phyloP scores from a whole-genome alignment of 2,797 vertebrate species.

The Scolopax bukidnonensis region DNA sequence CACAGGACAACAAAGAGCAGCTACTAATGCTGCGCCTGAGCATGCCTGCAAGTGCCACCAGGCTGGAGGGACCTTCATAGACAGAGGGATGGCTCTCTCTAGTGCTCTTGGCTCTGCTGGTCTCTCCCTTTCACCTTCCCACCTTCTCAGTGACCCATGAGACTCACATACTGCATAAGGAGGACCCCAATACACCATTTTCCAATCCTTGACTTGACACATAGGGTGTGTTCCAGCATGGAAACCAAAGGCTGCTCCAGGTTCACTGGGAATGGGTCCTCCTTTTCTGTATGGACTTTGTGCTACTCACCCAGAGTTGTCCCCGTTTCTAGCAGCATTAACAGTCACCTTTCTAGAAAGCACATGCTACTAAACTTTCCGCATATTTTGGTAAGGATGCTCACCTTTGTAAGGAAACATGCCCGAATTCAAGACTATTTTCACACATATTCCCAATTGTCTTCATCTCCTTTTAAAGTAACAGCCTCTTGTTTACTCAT shows the following conservation, averaged over 20 bases:
- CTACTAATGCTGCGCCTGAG: neutral
- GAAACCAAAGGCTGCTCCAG: conserved; percentile 9
- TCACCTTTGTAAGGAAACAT: neutral
- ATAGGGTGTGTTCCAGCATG: neutral
- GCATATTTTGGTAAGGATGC: neutral
- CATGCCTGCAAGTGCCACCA: neutral
- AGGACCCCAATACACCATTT: neutral
- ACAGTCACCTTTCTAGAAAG: neutral
- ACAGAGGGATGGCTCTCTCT: neutral
- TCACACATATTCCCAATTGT: neutral
- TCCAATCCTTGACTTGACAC: neutral
- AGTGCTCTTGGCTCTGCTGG: neutral
- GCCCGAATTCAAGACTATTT: neutral
- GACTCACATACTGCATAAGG: neutral
- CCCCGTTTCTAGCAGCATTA: neutral
- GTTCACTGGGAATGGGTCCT: conserved; percentile 28
- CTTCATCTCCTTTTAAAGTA: neutral
- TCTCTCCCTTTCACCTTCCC: neutral
- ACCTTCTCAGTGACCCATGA: neutral
- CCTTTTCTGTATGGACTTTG: neutral
- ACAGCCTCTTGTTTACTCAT: neutral
- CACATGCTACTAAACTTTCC: neutral
- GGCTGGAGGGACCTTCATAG: neutral
- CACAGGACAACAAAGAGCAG: neutral
- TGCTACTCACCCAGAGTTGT: neutral